Evolutionary conservation across 1,140 invertebrate species (phyloP).

Genomic region (Leptopilina boulardi): DNA sequence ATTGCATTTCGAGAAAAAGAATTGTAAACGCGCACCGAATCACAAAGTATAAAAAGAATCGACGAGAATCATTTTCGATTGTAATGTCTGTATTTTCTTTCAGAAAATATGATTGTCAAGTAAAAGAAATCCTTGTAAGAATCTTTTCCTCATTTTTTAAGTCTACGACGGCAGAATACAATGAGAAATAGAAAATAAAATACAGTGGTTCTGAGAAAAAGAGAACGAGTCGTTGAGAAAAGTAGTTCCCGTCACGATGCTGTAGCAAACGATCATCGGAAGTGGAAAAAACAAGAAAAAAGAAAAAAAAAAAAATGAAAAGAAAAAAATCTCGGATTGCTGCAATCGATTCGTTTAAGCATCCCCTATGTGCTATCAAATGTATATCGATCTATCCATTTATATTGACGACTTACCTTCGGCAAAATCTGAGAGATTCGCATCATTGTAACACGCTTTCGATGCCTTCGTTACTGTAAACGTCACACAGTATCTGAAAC

Average conservation of each 20-base stretch:
- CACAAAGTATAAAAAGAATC: no score
- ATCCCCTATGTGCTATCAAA: conserved; percentile 2
- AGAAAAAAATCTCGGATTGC: neutral
- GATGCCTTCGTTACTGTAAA: conserved; percentile 88
- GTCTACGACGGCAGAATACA: conserved; percentile 10
- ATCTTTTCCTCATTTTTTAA: conserved; percentile 8
- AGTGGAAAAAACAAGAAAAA: neutral
- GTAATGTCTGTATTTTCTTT: neutral
- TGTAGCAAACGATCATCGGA: conserved; percentile 25
- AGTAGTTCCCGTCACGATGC: conserved; percentile 29
- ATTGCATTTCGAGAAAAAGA: no score
- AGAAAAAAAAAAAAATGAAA: no score
- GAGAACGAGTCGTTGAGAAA: neutral
- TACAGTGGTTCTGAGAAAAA: neutral
- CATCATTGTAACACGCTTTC: conserved; percentile 86
- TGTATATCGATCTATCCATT: conserved; percentile 16
- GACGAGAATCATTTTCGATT: neutral
- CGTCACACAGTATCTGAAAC: conserved; percentile 88
- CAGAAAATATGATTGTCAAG: neutral
- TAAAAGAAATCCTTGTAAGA: conserved; percentile 1
- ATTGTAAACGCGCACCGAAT: no score
- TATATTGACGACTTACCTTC: conserved; percentile 80
- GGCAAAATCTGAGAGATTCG: conserved; percentile 81
- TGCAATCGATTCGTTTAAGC: conserved; percentile 14
- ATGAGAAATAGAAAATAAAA: neutral